A percentile compares a stretch with the other conserved stretches of the same genome.
These are phyloP conservation scores for Odontomyia ornata DNA, from an alignment of 2,888 invertebrate genomes.

Conservation along the genomic window DNA sequence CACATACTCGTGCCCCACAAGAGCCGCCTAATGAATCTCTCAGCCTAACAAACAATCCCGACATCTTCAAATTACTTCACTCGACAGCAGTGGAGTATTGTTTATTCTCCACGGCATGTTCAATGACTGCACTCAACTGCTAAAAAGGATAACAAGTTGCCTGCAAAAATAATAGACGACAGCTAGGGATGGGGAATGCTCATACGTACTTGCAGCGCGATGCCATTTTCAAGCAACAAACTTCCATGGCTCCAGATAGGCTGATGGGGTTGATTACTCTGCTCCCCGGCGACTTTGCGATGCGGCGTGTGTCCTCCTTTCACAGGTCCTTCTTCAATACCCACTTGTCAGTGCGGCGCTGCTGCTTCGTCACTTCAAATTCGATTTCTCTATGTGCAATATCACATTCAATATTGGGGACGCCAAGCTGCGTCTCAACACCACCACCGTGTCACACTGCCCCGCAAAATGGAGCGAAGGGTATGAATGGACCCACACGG, in stretches of 20 bases:
- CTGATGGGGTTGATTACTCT: neutral
- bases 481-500: neutral
- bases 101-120: slow-evolving; percentile 18
- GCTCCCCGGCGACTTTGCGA: slow-evolving; percentile 24
- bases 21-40: neutral
- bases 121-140: neutral
- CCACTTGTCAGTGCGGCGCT: slow-evolving; percentile 3
- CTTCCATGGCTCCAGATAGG: slow-evolving; percentile 51
- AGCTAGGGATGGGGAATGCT: neutral
- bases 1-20: too few relatives aligned
- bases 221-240: slow-evolving; percentile 55
- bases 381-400: slow-evolving; percentile 31
- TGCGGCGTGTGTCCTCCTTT: neutral
- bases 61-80: neutral
- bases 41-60: neutral
- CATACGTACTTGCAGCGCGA: slow-evolving; percentile 54
- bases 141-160: slow-evolving; percentile 27
- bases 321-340: neutral
- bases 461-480: neutral
- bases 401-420: slow-evolving; percentile 25
- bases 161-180: neutral
- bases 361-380: slow-evolving; percentile 21
- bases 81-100: neutral
- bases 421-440: slow-evolving; percentile 3
- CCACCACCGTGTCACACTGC: neutral